Evolutionary conservation across 2,113 vertebrate species (phyloP).

Genomic region (Sceloporus undulatus): DNA sequence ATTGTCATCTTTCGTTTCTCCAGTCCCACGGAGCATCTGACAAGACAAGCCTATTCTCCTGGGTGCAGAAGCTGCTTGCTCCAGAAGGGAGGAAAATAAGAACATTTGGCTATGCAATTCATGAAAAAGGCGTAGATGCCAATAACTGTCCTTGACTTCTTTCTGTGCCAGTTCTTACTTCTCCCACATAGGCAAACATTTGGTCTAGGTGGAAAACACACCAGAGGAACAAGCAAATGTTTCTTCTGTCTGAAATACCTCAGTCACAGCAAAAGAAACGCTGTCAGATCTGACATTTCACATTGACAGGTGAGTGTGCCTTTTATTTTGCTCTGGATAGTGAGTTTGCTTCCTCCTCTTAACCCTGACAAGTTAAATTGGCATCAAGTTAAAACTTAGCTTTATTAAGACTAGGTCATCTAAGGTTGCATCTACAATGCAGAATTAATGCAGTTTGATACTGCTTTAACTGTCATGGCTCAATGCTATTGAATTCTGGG

Average conservation of each 20-base stretch:
- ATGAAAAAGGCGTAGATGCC: conserved; percentile 2
- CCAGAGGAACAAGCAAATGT: not conserved
- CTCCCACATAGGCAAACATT: conserved; percentile 13
- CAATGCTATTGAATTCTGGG: too few species aligned
- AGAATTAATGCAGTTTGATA: too few species aligned
- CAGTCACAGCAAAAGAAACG: not conserved
- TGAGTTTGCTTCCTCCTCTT: not conserved
- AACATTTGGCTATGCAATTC: not conserved
- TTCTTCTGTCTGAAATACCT: not conserved
- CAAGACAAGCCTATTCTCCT: not conserved
- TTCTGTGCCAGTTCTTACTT: not conserved
- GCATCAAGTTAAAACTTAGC: too few species aligned
- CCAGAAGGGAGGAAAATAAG: not conserved
- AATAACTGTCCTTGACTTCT: conserved; percentile 28
- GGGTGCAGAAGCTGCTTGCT: not conserved
- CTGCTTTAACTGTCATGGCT: too few species aligned
- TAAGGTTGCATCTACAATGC: too few species aligned
- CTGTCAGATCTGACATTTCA: not conserved
- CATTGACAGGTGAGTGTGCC: not conserved
- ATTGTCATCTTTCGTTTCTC: not conserved
- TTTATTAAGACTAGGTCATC: too few species aligned
- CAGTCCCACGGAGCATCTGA: too few species aligned
- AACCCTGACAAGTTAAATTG: not conserved
- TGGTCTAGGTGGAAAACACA: not conserved
- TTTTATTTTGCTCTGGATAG: not conserved